Percentiles rank a stretch among this genome's conserved stretches.
Evolutionary conservation across 1,140 invertebrate species (phyloP).

Genomic region (Helicoverpa zea): DNA sequence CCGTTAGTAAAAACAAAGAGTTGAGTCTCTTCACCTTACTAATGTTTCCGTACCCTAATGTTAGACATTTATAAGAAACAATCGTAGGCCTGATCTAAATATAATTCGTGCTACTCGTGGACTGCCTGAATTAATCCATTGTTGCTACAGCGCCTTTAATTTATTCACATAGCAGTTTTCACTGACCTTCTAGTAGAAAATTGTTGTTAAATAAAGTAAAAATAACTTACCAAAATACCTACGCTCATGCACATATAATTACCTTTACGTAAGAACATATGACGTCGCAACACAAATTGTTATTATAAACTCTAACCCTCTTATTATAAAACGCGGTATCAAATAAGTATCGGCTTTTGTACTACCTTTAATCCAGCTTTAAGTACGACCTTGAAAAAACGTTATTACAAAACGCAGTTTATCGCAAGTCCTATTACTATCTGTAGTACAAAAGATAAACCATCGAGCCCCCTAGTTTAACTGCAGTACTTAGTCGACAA

Average conservation of each 20-base stretch:
- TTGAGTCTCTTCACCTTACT: neutral
- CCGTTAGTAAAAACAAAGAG: neutral
- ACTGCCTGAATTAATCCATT: neutral
- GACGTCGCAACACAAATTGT: constrained; percentile 4
- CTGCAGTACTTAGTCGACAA: no score
- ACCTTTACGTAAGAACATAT: constrained; percentile 9
- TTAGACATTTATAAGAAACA: neutral
- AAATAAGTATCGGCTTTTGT: no score
- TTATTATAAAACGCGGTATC: no score
- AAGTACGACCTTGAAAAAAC: no score
- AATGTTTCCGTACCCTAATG: constrained; percentile 11
- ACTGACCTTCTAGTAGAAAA: constrained; percentile 18
- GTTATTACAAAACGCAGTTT: no score
- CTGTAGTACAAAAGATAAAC: no score
- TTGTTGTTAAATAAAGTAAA: neutral
- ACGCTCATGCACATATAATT: constrained; percentile 17
- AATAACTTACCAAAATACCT: constrained; percentile 12
- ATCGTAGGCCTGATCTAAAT: neutral
- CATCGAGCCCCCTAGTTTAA: no score
- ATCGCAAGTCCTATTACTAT: no score
- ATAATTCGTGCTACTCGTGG: neutral
- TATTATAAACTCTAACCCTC: constrained; percentile 14
- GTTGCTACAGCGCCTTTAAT: constrained; percentile 9
- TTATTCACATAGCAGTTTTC: constrained; percentile 17
- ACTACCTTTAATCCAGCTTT: no score